Evolutionary conservation across 1,140 invertebrate species (phyloP), one percentile per base, ranked within the genome.

Genomic region (Pseudomyrmex gracilis): DNA sequence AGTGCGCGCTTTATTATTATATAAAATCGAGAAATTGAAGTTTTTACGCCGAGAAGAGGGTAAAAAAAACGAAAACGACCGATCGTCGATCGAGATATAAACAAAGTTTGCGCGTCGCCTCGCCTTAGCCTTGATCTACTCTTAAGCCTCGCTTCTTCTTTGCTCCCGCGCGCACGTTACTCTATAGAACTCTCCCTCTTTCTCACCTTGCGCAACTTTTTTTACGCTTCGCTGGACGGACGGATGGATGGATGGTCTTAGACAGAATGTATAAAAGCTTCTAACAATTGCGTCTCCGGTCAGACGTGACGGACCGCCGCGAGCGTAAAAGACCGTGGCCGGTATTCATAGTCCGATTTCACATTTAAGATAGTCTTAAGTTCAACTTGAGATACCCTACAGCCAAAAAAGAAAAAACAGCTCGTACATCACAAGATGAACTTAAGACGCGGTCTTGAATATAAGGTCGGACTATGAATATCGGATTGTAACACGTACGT

Each of bases 51-150:
- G 34, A 63, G 49, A 7, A 7, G 34, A 34, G 34, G 34, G 51
- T 74, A 61, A 74, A 73, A 74, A 49, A 43, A 83, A 34, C 12
- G 20, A 83, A 77, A 66, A 83, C 53, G 51, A 74, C 1, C 10
- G 49, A 55, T 74, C 55, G 22, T 51, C 4, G 45, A 22, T 73
- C 47, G 47, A 24, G 43, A 64, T 77, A 34, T 34, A 83, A 77
- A 66, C 61, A 57, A 60, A 80, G 53, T 77, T 74, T 13, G 73
- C 60, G 53, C 34, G 20, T 53, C 64, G 87, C 85, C 86, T 89
- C 87, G 84, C 85, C 87, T 88, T 88, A 90, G 84, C 91, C 91
- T 92, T 92, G 92, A 91, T 90, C 91, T 85, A 93, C 91, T 93
- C 85, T 90, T 87, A 70, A 78, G 78, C 68, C 73, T 83, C 80